phyloP scores from a whole-genome alignment of 2,797 vertebrate species.

The Myripristis murdjan region DNA sequence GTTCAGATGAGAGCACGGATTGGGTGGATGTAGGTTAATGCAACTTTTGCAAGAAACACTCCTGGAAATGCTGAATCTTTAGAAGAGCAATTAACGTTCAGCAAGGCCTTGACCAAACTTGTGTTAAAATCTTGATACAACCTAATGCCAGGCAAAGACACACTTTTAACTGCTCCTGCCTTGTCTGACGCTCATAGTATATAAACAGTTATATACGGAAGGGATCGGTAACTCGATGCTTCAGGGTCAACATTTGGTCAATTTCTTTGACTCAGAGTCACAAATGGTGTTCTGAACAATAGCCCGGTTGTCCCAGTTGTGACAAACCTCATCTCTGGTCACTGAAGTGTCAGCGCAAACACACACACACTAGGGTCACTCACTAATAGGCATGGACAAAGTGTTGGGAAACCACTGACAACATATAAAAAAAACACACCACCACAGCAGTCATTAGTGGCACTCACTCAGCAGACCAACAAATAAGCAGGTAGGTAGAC shows the following conservation, averaged over 20 bases:
- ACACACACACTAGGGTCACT: constrained; percentile 60
- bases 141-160: neutral
- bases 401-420: constrained; percentile 73
- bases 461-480: constrained; percentile 70
- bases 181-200: neutral
- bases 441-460: constrained; percentile 39
- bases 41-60: neutral
- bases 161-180: too few species aligned
- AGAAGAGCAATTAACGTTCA: neutral
- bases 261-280: neutral
- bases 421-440: constrained; percentile 67
- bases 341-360: constrained; percentile 32
- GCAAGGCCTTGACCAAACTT: neutral
- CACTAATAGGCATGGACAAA: constrained; percentile 46
- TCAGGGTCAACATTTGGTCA: constrained; percentile 11
- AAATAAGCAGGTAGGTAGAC: constrained; percentile 82
- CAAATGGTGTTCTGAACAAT: constrained; percentile 4
- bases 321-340: constrained; percentile 33
- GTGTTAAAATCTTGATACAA: neutral
- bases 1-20: constrained; percentile 6
- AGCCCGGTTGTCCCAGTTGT: constrained; percentile 20
- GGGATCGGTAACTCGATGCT: neutral
- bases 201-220: neutral
- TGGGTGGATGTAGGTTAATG: neutral
- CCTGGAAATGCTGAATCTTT: constrained; percentile 2